phyloP scores from a whole-genome alignment of 2,888 invertebrate genomes.

The Imbricaverruca yamaguchii region DNA sequence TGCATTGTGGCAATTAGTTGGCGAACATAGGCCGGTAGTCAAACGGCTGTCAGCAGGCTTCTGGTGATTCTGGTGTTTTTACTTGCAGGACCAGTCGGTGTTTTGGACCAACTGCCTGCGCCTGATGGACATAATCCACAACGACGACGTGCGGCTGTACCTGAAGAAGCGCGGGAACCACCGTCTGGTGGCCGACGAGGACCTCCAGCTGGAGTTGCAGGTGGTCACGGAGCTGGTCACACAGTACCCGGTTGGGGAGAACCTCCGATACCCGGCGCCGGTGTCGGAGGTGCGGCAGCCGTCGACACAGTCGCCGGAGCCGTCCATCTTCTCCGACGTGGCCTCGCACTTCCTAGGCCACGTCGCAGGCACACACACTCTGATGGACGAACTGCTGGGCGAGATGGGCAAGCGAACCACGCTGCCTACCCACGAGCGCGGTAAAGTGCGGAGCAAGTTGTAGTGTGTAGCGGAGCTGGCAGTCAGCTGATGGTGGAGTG shows the following conservation, averaged over 20 bases:
- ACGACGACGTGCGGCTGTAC: constrained; percentile 11
- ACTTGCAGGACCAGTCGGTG: not conserved
- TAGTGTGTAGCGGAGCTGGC: not conserved
- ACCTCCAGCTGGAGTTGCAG: not conserved
- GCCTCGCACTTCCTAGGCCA: too few relatives aligned
- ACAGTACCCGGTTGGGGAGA: not conserved
- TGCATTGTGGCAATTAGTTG: too few relatives aligned
- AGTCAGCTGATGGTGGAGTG: too few relatives aligned
- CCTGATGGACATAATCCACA: not conserved
- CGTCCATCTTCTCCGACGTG: not conserved
- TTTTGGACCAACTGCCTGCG: not conserved
- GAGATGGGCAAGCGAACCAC: not conserved
- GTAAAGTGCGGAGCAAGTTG: not conserved
- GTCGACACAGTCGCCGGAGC: not conserved
- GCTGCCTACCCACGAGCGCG: not conserved
- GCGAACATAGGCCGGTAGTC: too few relatives aligned
- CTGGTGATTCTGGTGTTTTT: too few relatives aligned
- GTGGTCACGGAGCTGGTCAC: not conserved
- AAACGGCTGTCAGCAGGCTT: too few relatives aligned
- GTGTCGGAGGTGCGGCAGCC: not conserved
- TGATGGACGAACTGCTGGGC: not conserved
- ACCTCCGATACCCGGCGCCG: not conserved
- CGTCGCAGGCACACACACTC: too few relatives aligned
- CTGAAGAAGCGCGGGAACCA: constrained; percentile 16
- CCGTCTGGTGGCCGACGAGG: not conserved